Conservation (phyloP, 2,113 vertebrate species). For the Coptodon bakossiorum region DNA sequence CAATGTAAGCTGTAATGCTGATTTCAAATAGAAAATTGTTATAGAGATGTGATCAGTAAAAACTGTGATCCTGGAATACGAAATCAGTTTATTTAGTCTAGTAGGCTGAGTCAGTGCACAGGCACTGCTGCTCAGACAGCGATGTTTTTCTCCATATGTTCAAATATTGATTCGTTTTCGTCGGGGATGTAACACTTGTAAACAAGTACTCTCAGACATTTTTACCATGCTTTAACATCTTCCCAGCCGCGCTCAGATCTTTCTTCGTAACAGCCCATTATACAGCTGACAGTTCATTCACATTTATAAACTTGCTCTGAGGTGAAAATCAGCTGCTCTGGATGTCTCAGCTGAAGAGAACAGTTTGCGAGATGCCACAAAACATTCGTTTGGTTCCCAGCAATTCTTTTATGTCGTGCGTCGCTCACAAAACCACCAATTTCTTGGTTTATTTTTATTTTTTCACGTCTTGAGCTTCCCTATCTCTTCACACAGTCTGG, state of each 20-base stretch:
- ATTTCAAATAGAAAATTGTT: not conserved
- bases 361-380: conserved; percentile 6
- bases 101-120: not conserved
- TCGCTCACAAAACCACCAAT: not conserved
- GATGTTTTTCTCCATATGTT: not conserved
- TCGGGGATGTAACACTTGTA: not conserved
- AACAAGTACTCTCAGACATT: not conserved
- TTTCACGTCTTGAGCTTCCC: conserved; percentile 85
- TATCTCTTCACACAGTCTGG: conserved; percentile 86
- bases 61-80: not conserved
- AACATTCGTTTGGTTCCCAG: conserved; percentile 1
- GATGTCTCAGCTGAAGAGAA: not conserved
- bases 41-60: not conserved
- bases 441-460: not conserved
- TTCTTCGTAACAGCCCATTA: not conserved
- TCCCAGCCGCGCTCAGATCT: not conserved
- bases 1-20: not conserved
- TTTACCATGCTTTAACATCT: not conserved
- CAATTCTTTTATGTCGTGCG: not conserved
- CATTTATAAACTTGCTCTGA: conserved; percentile 17
- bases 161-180: not conserved
- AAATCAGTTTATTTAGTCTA: not conserved
- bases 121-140: not conserved
- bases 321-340: conserved; percentile 11
- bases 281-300: not conserved